Base-by-base conservation (phyloP, 2,797 vertebrate genomes). In the Enteromius afrohamiltoni region DNA sequence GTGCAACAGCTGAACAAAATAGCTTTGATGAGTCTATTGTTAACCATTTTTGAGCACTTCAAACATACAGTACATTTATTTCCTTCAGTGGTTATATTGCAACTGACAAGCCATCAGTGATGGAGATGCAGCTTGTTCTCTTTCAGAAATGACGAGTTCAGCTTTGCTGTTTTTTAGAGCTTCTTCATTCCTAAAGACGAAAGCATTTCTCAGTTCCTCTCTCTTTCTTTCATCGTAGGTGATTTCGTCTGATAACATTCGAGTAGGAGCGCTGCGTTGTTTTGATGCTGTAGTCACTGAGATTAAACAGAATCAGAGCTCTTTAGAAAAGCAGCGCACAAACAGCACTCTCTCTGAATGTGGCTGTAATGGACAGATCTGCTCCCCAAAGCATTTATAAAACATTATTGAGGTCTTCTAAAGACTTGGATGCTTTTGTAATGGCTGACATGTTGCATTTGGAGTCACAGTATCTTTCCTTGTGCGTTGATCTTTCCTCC, bases 271-370 rank as follows among this genome's bases (percentile, higher is more conserved):
- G n/a, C n/a, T 29, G 31, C 0, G 6, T 83, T 82, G 60, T 75
- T 65, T 67, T 64, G 58, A 74, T 34, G 58, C 29, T 82, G 64
- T 51, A 7, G 42, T 64, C 4, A 6, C 21, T 10, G 45, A 75
- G 60, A 82, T 82, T 75, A 42, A 82, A 82, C 16, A 8, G 70
- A 51, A 65, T 75, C 70, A 37, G 80, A 82, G 58, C 58, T 82
- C 80, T 82, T 74, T 40, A 23, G 40, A 51, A 74, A 74, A 64
- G n/a, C 65, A 65, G 26, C n/a, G 19, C 58, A 75, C 26, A 58
- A 31, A 70, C 29, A 49, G 53, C 69, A 73, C 17, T 37, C 42
- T 81, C 45, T 47, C 81, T 83, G 58, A 75, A 82, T 65, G 42
- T 64, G 42, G 40, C 19, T 73, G 69, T 47, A 64, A 70, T 65